Percentiles rank a stretch among this genome's conserved stretches.
Evolutionary conservation across 2,888 invertebrate genomes (phyloP).

Genomic region (Drosophila suboccidentalis): DNA sequence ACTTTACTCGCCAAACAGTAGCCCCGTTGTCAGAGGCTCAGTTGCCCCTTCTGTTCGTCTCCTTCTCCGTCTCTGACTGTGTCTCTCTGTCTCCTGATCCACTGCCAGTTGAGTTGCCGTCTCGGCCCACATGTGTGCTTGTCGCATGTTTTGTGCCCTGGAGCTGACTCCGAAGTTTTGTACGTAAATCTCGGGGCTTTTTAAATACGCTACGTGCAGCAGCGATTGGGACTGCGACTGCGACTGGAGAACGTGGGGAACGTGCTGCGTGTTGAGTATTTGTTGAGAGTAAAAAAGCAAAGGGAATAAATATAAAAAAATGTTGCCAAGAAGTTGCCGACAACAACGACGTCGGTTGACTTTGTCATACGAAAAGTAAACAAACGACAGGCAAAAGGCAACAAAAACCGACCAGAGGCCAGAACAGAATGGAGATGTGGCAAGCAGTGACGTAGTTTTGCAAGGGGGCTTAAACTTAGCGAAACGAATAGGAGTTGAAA

Average conservation of each 20-base stretch:
- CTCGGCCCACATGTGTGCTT: constrained; percentile 23
- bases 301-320: constrained; percentile 48
- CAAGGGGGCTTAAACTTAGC: neutral
- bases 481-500: neutral
- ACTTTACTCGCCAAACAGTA: constrained; percentile 67
- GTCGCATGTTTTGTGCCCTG: constrained; percentile 56
- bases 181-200: constrained; percentile 76
- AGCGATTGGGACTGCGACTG: constrained; percentile 43
- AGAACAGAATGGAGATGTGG: constrained; percentile 16
- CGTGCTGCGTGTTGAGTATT: constrained; percentile 75
- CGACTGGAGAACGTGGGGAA: constrained; percentile 54
- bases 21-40: constrained; percentile 65
- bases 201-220: constrained; percentile 74
- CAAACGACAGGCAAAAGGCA: constrained; percentile 75
- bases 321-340: constrained; percentile 73
- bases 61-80: constrained; percentile 9
- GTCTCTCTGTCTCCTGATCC: constrained; percentile 32
- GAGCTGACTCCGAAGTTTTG: constrained; percentile 55
- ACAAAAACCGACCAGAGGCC: constrained; percentile 55
- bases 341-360: constrained; percentile 67
- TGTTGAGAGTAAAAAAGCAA: constrained; percentile 48
- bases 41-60: constrained; percentile 18
- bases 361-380: constrained; percentile 78
- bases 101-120: constrained; percentile 19
- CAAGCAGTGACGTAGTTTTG: constrained; percentile 33